These are phyloP conservation scores for Sylvia borin DNA, from an alignment of 2,797 vertebrate genomes.

Conservation along the genomic window DNA sequence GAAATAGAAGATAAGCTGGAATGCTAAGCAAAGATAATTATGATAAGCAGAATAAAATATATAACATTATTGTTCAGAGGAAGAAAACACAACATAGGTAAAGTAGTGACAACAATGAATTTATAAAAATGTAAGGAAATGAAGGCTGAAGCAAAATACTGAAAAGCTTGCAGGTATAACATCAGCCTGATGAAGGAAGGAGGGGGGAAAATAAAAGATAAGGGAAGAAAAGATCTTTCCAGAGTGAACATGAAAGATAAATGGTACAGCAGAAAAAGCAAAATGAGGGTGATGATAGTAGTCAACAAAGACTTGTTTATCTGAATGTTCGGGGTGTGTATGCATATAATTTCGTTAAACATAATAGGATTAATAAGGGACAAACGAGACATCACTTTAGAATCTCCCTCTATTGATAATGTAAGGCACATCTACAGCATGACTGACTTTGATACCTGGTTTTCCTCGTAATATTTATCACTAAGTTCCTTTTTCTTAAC, in stretches of 20 bases:
- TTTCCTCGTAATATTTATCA: not conserved
- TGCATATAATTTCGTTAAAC: not conserved
- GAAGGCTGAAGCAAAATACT: not conserved
- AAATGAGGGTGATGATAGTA: not conserved
- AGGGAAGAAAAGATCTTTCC: not conserved
- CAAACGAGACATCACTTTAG: not conserved
- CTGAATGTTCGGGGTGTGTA: no score
- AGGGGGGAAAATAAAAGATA: not conserved
- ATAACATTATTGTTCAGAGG: constrained; percentile 6
- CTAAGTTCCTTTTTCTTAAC: not conserved
- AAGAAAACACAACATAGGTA: not conserved
- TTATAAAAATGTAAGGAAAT: not conserved
- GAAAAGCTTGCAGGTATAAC: not conserved
- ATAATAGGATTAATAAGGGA: not conserved
- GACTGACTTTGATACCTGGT: accelerated
- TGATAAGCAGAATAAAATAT: not conserved
- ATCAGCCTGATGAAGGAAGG: not conserved
- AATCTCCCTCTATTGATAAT: not conserved
- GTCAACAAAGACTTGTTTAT: not conserved
- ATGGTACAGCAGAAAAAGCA: not conserved
- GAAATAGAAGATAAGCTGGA: not conserved
- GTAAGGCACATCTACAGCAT: not conserved
- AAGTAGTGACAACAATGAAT: not conserved
- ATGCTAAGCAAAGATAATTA: not conserved
- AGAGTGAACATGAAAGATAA: not conserved